These are phyloP conservation scores for Zelostemma sp. DNA, from an alignment of 1,140 invertebrate species.

Conservation along the genomic window DNA sequence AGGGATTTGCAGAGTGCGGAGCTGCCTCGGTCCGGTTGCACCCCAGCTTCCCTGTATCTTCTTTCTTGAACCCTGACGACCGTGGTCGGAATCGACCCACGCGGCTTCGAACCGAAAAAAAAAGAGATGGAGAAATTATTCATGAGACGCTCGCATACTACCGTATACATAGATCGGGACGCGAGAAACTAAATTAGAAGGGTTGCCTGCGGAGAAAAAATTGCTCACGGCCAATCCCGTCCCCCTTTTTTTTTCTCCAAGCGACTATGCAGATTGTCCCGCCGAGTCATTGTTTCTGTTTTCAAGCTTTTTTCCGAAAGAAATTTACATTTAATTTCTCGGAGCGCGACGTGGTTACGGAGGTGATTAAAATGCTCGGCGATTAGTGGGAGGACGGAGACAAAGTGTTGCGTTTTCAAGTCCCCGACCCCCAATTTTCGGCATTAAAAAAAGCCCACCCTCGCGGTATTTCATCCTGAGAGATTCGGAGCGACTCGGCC, in stretches of 20 bases:
- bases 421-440: conserved; percentile 26
- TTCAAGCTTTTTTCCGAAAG: too few species aligned
- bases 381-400: conserved; percentile 21
- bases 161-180: conserved; percentile 38
- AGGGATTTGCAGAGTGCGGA: conserved; percentile 61
- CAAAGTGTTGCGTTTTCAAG: conserved; percentile 23
- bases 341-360: too few species aligned
- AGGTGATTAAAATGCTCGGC: conserved; percentile 5
- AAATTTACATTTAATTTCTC: too few species aligned
- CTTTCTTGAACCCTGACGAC: conserved; percentile 40
- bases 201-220: conserved; percentile 38
- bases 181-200: conserved; percentile 48
- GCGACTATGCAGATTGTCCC: neutral
- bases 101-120: conserved; percentile 21
- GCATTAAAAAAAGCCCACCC: conserved; percentile 39
- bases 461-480: conserved; percentile 51
- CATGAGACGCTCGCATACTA: conserved; percentile 64
- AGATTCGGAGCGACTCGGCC: too few species aligned
- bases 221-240: conserved; percentile 24
- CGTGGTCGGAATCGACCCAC: conserved; percentile 52
- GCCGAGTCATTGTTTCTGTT: neutral
- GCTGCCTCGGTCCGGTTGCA: conserved; percentile 60
- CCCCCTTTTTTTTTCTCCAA: conserved; percentile 6
- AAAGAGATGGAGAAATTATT: conserved; percentile 59
- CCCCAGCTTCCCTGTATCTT: conserved; percentile 38